Evolutionary conservation across 2,888 invertebrate genomes (phyloP).

Genomic region (Drosophila multiciliata): DNA sequence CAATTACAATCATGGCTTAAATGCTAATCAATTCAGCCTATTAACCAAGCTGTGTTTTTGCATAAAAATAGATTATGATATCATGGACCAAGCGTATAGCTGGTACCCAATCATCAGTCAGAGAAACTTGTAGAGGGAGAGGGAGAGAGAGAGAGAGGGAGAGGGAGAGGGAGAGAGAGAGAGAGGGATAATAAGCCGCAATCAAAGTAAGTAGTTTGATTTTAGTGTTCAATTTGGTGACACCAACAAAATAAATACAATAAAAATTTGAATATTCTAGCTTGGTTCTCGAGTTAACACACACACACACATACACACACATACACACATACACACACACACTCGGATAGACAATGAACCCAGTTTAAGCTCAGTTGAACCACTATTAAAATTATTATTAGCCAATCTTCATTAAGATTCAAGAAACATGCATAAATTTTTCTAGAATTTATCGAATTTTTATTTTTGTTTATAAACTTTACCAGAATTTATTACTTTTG

Average conservation of each 20-base stretch:
- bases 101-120: conserved; percentile 46
- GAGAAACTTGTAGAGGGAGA: background rate
- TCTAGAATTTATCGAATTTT: conserved; percentile 53
- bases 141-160: no score
- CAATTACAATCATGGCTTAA: conserved; percentile 48
- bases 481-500: conserved; percentile 62
- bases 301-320: background rate
- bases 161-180: background rate
- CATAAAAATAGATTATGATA: conserved; percentile 72
- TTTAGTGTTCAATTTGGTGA: conserved; percentile 68
- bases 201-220: conserved; percentile 61
- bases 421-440: conserved; percentile 63
- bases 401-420: conserved; percentile 71
- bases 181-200: conserved; percentile 26
- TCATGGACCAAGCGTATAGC: conserved; percentile 61
- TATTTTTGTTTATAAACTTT: conserved; percentile 59
- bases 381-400: conserved; percentile 76
- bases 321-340: conserved; percentile 8
- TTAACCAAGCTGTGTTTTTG: conserved; percentile 24
- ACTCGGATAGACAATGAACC: conserved; percentile 4
- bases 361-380: conserved; percentile 43
- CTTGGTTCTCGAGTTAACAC: conserved; percentile 19
- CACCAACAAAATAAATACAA: conserved; percentile 64
- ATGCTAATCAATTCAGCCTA: conserved; percentile 55
- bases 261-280: conserved; percentile 70